Percentiles rank a stretch among this genome's conserved stretches.
Conservation (phyloP, 2,113 vertebrate species). For the Ancistrus triradiatus region DNA sequence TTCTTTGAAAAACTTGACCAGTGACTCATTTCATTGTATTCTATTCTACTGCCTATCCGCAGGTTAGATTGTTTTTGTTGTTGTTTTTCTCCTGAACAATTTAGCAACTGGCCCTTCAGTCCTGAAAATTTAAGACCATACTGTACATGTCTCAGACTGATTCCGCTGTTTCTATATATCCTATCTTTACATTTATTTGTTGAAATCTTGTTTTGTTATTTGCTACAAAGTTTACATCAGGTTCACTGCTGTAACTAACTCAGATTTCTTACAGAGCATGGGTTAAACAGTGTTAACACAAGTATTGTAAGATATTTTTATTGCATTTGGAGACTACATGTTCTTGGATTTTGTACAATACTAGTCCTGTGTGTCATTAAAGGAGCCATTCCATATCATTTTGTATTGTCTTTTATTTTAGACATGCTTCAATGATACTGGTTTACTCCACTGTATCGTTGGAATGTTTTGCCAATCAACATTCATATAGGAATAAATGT, state of each 20-base stretch:
- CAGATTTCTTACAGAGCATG: neutral
- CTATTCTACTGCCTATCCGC: too few relatives aligned
- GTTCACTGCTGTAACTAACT: neutral
- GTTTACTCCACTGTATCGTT: neutral
- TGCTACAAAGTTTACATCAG: neutral
- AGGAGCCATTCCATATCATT: constrained; percentile 59
- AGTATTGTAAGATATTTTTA: constrained; percentile 18
- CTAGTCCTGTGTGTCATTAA: constrained; percentile 67
- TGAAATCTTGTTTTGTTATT: constrained; percentile 13
- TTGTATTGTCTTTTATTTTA: constrained; percentile 72
- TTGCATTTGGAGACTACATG: constrained; percentile 40
- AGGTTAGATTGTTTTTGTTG: too few relatives aligned
- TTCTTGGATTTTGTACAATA: constrained; percentile 67
- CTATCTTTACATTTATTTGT: too few relatives aligned
- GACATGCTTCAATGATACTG: neutral
- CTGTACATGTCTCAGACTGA: too few relatives aligned
- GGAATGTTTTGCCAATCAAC: neutral
- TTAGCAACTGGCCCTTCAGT: too few relatives aligned
- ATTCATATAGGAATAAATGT: neutral
- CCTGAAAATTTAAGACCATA: too few relatives aligned
- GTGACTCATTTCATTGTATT: too few relatives aligned
- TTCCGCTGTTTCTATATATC: too few relatives aligned
- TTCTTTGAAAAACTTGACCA: too few relatives aligned
- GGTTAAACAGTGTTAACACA: constrained; percentile 27
- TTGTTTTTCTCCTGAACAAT: too few relatives aligned